phyloP scores from a whole-genome alignment of 1,140 invertebrate genomes.

The Brachystomella parvula region DNA sequence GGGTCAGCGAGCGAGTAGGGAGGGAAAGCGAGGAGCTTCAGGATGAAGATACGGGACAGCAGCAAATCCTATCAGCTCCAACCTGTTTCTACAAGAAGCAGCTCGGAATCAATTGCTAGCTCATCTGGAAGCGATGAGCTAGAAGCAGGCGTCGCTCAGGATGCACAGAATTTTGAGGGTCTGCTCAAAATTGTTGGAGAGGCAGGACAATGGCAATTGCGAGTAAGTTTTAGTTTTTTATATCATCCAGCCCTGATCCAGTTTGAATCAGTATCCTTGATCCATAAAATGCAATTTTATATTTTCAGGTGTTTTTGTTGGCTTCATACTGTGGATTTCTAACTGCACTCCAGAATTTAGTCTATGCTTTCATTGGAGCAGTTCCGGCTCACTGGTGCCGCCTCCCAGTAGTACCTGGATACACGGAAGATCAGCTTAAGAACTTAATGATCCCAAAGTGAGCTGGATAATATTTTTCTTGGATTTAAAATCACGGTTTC shows the following conservation, averaged over 20 bases:
- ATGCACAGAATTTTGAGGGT: slow-evolving; percentile 27
- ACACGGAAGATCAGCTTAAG: slow-evolving; percentile 17
- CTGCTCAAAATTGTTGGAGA: slow-evolving; percentile 31
- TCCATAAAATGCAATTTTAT: neutral
- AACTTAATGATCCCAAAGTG: slow-evolving; percentile 33
- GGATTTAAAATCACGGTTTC: neutral
- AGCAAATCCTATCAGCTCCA: neutral
- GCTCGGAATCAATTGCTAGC: neutral
- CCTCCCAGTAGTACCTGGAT: slow-evolving; percentile 13
- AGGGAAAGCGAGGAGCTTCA: neutral
- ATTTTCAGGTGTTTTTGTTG: slow-evolving; percentile 28
- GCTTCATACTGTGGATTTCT: slow-evolving; percentile 29
- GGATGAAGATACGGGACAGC: neutral
- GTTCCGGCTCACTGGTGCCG: slow-evolving; percentile 34
- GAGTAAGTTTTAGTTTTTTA: slow-evolving; percentile 14
- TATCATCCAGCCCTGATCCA: neutral
- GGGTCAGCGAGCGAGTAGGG: neutral
- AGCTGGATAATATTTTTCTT: neutral
- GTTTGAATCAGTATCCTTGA: too few species aligned
- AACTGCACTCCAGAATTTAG: slow-evolving; percentile 33
- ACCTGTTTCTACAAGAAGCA: neutral
- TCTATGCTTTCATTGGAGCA: slow-evolving; percentile 38
- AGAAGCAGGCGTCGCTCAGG: neutral
- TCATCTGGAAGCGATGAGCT: neutral
- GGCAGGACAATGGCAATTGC: slow-evolving; percentile 32